Conservation (phyloP, 2,797 vertebrate species). For the Acestrorhynchus altus region DNA sequence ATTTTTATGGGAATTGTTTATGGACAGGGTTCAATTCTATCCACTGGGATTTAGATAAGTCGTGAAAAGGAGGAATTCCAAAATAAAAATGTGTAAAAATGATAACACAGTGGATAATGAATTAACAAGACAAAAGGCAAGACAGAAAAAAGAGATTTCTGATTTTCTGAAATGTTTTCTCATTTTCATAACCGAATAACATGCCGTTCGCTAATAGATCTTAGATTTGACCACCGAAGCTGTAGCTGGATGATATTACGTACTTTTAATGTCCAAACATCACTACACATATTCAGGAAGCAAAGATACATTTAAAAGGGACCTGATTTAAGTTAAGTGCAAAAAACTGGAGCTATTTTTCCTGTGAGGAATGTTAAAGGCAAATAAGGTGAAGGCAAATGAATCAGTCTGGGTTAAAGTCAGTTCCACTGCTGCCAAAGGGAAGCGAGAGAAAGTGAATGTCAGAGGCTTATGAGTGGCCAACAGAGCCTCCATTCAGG, state of each 20-base stretch:
- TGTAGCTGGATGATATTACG: neutral
- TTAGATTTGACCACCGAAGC: neutral
- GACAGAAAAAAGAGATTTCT: no score
- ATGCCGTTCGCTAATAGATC: neutral
- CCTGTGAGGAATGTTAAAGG: conserved; percentile 30
- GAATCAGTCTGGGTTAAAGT: conserved; percentile 16
- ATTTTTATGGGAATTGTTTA: no score
- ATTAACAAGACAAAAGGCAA: no score
- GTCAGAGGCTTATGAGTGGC: conserved; percentile 16
- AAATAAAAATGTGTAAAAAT: no score
- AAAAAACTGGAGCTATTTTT: conserved; percentile 3
- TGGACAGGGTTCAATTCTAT: no score
- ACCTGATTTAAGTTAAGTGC: neutral
- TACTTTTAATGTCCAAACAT: neutral
- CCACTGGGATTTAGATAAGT: no score
- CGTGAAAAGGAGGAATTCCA: no score
- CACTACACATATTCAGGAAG: neutral
- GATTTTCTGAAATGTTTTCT: no score
- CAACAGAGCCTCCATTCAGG: conserved; percentile 51
- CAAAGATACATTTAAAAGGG: neutral
- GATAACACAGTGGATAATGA: no score
- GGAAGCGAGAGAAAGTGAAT: conserved; percentile 37
- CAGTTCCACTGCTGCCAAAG: conserved; percentile 20
- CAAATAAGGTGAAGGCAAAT: conserved; percentile 34
- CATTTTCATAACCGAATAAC: no score